Base-by-base conservation (phyloP, 1,140 invertebrate genomes). In the Neomicropteryx cornuta region DNA sequence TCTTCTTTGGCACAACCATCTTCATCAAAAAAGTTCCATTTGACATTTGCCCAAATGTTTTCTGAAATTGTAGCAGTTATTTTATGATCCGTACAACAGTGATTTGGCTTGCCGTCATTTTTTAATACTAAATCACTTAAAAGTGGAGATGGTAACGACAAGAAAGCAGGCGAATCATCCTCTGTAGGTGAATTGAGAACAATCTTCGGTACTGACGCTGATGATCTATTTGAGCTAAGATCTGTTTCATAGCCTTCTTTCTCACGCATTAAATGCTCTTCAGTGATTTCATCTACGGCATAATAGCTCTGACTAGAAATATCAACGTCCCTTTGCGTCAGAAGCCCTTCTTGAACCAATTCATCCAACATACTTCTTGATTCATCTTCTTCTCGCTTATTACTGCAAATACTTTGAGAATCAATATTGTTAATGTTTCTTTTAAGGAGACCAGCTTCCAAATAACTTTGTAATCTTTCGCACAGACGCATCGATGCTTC, bases 21-120 rank as follows among this genome's bases (percentile, higher is more conserved):
- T 8, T 62, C 60, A 40, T 66, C 65, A 1, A 68, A 44, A 41
- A 68, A 68, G 41, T 66, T 56, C 65, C 62, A 68, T 37, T 49
- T 49, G n/a, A 68, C 60, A 22, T 66, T 68, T 18, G 62, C 59
- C 62, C 62, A 66, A 11, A 68, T 57, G 39, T 66, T 68, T 20
- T 65, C 62, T 8, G 51, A 56, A 16, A 54, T 48, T 39, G 63
- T 58, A 11, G 60, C 57, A 1, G 62, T 63, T 52, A 63, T 63
- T 48, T 60, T 57, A 35, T 66, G 62, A 44, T 66, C 62, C 4
- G 50, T 49, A 36, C 60, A 66, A 41, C 62, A 66, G 35, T 66
- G 59, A 3, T n/a, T n/a, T n/a, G n/a, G n/a, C n/a, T n/a, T n/a
- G n/a, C n/a, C n/a, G n/a, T n/a, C n/a, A n/a, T n/a, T n/a, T n/a